Conservation (phyloP, 2,797 vertebrate species). For the Xenops minutus region DNA sequence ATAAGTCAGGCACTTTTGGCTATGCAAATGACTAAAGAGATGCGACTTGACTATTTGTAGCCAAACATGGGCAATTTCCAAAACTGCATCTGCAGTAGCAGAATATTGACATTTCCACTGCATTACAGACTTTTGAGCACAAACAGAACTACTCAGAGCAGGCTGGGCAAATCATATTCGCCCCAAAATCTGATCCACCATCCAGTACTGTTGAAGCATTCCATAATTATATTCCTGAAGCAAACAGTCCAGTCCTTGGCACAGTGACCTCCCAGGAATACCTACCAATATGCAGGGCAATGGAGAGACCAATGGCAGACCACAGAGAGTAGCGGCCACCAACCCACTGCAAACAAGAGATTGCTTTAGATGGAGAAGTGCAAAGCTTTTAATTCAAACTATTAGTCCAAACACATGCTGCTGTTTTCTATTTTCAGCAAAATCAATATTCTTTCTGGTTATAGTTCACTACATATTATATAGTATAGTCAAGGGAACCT, state of each 20-base stretch:
- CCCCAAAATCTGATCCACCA: neutral
- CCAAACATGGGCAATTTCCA: neutral
- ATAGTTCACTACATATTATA: neutral
- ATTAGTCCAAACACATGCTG: no score
- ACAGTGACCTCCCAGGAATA: neutral
- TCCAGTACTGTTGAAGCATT: neutral
- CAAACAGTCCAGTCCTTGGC: neutral
- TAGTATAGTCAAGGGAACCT: neutral
- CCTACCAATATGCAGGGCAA: conserved; percentile 94
- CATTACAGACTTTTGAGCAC: neutral
- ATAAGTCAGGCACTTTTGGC: neutral
- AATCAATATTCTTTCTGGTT: neutral
- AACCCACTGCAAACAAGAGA: conserved; percentile 86
- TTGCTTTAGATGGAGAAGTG: neutral
- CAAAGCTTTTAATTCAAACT: neutral
- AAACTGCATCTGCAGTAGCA: neutral
- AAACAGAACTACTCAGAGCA: neutral
- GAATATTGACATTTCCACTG: neutral
- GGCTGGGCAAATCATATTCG: neutral
- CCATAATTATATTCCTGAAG: neutral
- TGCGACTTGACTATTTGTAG: neutral
- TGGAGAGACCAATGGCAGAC: conserved; percentile 96
- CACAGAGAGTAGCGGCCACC: conserved; percentile 96
- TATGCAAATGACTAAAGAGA: neutral
- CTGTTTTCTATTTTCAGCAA: neutral